A percentile compares a stretch with the other conserved stretches of the same genome.
phyloP scores from a whole-genome alignment of 1,140 invertebrate genomes.

The Drosophila sp. region DNA sequence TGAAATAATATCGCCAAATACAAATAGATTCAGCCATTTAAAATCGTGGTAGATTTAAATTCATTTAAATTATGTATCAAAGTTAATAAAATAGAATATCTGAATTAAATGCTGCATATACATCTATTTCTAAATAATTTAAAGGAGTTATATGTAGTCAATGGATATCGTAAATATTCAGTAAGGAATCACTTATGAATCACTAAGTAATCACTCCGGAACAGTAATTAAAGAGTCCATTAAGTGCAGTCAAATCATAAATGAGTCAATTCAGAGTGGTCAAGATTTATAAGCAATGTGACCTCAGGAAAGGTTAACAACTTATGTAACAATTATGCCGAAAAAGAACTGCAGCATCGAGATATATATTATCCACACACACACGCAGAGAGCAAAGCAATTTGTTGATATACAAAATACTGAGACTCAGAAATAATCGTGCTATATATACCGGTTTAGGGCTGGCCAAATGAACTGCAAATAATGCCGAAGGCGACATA shows the following conservation, averaged over 20 bases:
- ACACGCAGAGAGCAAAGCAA: background rate
- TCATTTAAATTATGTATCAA: too few relatives aligned
- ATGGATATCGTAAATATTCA: too few relatives aligned
- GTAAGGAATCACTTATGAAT: too few relatives aligned
- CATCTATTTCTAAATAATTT: too few relatives aligned
- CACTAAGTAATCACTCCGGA: too few relatives aligned
- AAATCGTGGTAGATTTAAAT: too few relatives aligned
- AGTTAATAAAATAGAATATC: too few relatives aligned
- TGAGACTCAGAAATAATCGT: conserved; percentile 1
- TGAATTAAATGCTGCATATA: too few relatives aligned
- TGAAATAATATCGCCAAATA: background rate
- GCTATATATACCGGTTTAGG: background rate
- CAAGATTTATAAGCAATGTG: conserved; percentile 15
- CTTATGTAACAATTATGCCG: conserved; percentile 23
- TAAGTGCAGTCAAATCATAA: conserved; percentile 29
- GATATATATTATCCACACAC: conserved; percentile 10
- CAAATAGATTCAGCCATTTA: too few relatives aligned
- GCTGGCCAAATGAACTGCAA: conserved; percentile 72
- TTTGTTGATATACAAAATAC: conserved; percentile 8
- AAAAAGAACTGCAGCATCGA: conserved; percentile 21
- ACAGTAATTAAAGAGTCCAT: too few relatives aligned
- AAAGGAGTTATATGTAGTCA: too few relatives aligned
- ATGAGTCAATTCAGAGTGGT: background rate
- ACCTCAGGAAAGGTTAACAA: conserved; percentile 19
- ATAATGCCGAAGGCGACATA: conserved; percentile 47